Evolutionary conservation across 1,140 invertebrate species (phyloP), one percentile per base, ranked within the genome.

Genomic region (Drosophila elegans): DNA sequence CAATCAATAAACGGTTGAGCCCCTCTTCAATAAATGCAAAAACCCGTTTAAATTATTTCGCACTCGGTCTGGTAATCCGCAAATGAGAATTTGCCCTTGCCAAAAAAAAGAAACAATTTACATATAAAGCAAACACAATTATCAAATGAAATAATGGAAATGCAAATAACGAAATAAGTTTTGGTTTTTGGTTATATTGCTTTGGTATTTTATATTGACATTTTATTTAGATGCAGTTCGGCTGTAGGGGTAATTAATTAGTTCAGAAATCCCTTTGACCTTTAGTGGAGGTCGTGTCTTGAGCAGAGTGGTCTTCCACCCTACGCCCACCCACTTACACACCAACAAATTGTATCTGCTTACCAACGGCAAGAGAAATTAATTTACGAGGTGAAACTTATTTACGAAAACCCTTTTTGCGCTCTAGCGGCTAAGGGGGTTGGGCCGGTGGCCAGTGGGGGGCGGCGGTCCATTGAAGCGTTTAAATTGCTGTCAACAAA

Each of bases 401-500:
- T 86, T 86, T 86, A 83, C 75, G 71, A 78, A 78, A 86, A 88
- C 79, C 83, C 84, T 88, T 86, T 71, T 86, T 83, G 83, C 83
- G 71, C 82, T 76, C 61, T 56, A 57, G 48, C 61, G 60, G 72
- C 36, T 12, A 48, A 21, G 27, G 62, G 16, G 51, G 12, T 3
- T 34, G 45, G 12, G 11, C 7, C n/a, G 45, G 29, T 12, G 45
- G 25, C 25, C 11, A 48, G n/a, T 2, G 48, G 27, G 41, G 48
- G 46, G 38, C 16, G 54, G 55, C 48, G 60, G 75, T 83, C 83
- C 83, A 86, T 86, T 86, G 83, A 86, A 86, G 83, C 84, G 84
- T 86, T 89, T 89, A 86, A 86, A 86, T 86, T 86, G 83, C 83
- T 86, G 83, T 86, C 83, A 86, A 86, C 83, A 89, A 88, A 86